Evolutionary conservation across 1,140 invertebrate species (phyloP), one percentile per base, ranked within the genome.

Genomic region (Anoplolepis gracilipes): DNA sequence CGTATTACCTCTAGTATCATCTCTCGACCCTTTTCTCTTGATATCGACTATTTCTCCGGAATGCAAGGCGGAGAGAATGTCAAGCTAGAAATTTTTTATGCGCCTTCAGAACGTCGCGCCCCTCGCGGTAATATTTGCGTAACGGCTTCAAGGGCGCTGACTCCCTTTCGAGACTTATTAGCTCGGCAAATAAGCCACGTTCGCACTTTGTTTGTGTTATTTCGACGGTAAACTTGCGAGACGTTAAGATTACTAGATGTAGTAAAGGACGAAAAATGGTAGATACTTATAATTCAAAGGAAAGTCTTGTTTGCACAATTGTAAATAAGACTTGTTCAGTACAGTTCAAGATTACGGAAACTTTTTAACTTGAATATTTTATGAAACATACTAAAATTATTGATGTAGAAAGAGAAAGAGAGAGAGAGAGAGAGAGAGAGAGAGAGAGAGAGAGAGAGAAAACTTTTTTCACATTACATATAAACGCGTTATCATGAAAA

Each of bases 21-120:
- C n/a, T n/a, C n/a, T n/a, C 39, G 49, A 59, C 22, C 62, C 65
- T 78, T 67, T 59, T 19, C 19, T 72, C 22, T 25, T 61, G 84
- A 86, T 90, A 89, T 88, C 88, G 82, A 86, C 76, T 77, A 57
- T 81, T 84, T 36, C 85, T 53, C 8, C 36, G 65, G 61, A 84
- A 84, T 59, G 79, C 28, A 30, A 72, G n/a, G 69, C 53, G 22
- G 49, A 64, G 62, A 59, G 70, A 46, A 30, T 77, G 39, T 19
- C 75, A 33, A 30, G 70, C 67, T 65, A 22, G 65, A 62, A 70
- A 89, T 73, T 90, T 85, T 88, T 82, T 72, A 82, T 82, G 55
- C 78, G 55, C 28, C 53, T 82, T 82, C 59, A 46, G 67, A 82
- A 82, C 36, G 53, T 82, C 28, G 78, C 53, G 36, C 36, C 16